phyloP scores from a whole-genome alignment of 2,888 invertebrate species.

The Eupithecia dodoneata region DNA sequence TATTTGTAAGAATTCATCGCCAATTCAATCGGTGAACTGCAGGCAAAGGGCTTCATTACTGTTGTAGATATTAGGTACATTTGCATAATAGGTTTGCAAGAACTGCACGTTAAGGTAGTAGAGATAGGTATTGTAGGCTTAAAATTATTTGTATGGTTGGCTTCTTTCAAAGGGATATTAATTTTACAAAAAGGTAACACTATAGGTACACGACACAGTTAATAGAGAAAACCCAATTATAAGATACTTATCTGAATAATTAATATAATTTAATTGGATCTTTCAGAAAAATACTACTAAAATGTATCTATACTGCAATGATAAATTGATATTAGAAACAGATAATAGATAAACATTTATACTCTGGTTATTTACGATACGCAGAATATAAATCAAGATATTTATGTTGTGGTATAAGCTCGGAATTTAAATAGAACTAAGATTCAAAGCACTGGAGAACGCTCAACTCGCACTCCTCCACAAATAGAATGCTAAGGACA shows the following conservation, averaged over 20 bases:
- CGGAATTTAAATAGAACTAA: not conserved
- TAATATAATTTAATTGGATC: not conserved
- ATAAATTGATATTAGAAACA: not conserved
- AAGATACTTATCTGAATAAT: not conserved
- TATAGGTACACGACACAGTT: no score
- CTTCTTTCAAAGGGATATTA: not conserved
- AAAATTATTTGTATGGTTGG: not conserved
- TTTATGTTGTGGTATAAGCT: not conserved
- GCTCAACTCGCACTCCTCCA: constrained; percentile 13
- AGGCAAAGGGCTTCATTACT: not conserved
- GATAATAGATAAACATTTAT: not conserved
- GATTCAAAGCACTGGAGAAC: constrained; percentile 16
- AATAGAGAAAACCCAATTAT: not conserved
- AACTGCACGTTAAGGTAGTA: not conserved
- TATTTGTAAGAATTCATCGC: constrained; percentile 16
- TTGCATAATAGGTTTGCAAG: not conserved
- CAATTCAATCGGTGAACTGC: constrained; percentile 16
- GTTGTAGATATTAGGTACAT: not conserved
- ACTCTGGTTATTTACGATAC: not conserved
- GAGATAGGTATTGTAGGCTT: not conserved
- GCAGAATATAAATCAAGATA: not conserved
- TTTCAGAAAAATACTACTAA: not conserved
- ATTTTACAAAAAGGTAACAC: not conserved
- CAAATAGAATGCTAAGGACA: constrained; percentile 29
- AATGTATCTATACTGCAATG: not conserved